Conservation (phyloP, 2,797 vertebrate species). For the Gymnoscopelus braueri region DNA sequence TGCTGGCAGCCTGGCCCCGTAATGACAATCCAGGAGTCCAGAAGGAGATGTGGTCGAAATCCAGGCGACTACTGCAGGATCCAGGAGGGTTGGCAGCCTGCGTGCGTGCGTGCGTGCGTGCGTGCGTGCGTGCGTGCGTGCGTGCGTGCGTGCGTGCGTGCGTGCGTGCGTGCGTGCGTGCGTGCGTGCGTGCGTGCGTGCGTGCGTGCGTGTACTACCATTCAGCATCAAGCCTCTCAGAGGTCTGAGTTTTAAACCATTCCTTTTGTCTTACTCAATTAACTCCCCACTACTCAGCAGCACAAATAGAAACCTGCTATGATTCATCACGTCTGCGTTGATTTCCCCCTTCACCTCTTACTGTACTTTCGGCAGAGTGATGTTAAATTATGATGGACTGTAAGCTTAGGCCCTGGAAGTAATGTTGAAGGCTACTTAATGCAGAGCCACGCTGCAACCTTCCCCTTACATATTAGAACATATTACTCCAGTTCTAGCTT, state of each 20-base stretch:
- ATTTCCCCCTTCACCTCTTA: constrained; percentile 10
- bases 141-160: no score
- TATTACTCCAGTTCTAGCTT: no score
- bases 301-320: constrained; percentile 32
- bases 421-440: constrained; percentile 6
- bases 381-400: constrained; percentile 13
- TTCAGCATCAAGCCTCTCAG: constrained; percentile 29
- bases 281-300: constrained; percentile 19
- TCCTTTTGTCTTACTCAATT: constrained; percentile 5
- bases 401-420: constrained; percentile 17
- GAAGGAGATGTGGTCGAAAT: no score
- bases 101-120: no score
- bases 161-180: no score
- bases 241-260: constrained; percentile 28
- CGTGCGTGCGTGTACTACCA: constrained; percentile 7
- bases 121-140: no score
- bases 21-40: no score
- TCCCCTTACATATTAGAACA: no score
- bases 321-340: constrained; percentile 2
- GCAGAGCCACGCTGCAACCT: constrained; percentile 2
- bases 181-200: no score
- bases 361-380: not conserved
- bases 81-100: no score
- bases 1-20: no score
- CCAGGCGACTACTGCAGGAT: no score